Evolutionary conservation across 2,888 invertebrate genomes (phyloP).

Genomic region (Tinea pellionella): DNA sequence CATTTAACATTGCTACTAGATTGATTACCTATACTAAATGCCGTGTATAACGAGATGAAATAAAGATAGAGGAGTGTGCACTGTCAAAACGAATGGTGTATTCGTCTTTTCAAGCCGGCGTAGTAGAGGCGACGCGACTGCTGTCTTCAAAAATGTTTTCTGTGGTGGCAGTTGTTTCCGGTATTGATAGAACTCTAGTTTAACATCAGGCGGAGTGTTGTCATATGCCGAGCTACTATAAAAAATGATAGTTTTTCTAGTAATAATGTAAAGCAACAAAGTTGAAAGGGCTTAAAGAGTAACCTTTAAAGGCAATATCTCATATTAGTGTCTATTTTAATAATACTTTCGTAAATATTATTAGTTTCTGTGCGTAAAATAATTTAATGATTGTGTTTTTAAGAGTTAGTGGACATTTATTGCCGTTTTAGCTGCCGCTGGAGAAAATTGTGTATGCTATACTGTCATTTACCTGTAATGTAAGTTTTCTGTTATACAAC

Average conservation of each 20-base stretch:
- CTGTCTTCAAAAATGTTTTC: too few species aligned
- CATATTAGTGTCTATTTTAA: slow-evolving; percentile 5
- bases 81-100: too few species aligned
- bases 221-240: too few species aligned
- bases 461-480: background rate
- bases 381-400: background rate
- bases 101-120: too few species aligned
- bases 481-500: background rate
- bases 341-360: slow-evolving; percentile 1
- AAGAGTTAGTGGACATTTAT: background rate
- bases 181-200: too few species aligned
- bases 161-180: too few species aligned
- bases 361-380: slow-evolving; percentile 1
- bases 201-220: too few species aligned
- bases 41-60: too few species aligned
- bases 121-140: too few species aligned
- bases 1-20: background rate
- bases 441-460: background rate
- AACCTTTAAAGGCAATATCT: background rate
- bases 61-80: too few species aligned
- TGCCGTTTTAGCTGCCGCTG: background rate
- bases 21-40: background rate
- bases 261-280: background rate
- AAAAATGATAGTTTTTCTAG: background rate
- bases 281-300: background rate